Conservation (phyloP, 2,888 invertebrate genomes). For the Ypsolopha scabrella region DNA sequence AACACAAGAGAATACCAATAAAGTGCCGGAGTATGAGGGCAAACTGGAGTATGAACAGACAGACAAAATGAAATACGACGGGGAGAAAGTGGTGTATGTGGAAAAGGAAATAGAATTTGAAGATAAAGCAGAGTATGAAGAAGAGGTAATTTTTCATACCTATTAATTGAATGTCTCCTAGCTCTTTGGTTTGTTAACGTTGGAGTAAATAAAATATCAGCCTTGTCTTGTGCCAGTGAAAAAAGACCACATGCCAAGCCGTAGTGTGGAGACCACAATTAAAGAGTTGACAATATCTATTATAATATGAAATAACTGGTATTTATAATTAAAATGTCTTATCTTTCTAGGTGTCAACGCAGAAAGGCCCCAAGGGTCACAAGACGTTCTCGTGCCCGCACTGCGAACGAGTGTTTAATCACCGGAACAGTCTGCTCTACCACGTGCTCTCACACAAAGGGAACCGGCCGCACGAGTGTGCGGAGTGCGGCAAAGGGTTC, state of each 20-base stretch:
- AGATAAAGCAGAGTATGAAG: too few species aligned
- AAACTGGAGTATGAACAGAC: slow-evolving; percentile 1
- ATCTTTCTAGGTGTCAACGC: too few species aligned
- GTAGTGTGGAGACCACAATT: too few species aligned
- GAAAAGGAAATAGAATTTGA: slow-evolving; percentile 1
- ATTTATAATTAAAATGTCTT: too few species aligned
- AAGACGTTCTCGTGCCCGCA: slow-evolving; percentile 69
- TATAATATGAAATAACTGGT: too few species aligned
- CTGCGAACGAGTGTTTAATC: slow-evolving; percentile 82
- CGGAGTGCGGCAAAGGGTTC: slow-evolving; percentile 85
- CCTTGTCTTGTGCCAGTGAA: too few species aligned
- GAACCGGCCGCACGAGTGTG: slow-evolving; percentile 81
- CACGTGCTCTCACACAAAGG: slow-evolving; percentile 85
- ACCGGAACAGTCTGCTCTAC: slow-evolving; percentile 86
- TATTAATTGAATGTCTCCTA: too few species aligned
- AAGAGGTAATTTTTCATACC: too few species aligned
- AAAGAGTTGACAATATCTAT: too few species aligned
- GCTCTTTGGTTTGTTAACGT: too few species aligned
- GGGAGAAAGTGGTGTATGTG: neutral
- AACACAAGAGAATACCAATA: neutral
- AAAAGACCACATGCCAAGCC: too few species aligned
- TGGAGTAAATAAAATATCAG: too few species aligned
- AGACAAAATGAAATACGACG: neutral
- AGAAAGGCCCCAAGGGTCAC: neutral
- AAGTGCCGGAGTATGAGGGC: neutral